Conservation (phyloP, 2,888 invertebrate genomes). For the Drosophila anomalata region DNA sequence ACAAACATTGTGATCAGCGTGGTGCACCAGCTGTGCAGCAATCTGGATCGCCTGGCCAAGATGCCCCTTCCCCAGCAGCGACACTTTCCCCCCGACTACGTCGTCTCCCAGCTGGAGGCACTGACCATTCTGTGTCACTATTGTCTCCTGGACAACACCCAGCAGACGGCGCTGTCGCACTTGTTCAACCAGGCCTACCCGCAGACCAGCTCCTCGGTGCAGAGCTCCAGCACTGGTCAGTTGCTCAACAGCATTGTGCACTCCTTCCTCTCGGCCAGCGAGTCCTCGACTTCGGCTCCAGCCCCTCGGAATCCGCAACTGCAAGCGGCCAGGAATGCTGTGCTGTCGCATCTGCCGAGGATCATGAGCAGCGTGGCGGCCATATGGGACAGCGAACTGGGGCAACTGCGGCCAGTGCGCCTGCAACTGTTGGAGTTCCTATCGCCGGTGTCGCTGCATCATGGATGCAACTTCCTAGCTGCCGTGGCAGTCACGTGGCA, state of each 20-base stretch:
- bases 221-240: slow-evolving; percentile 88
- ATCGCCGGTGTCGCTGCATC: slow-evolving; percentile 92
- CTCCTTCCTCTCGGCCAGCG: slow-evolving; percentile 88
- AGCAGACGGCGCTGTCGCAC: slow-evolving; percentile 85
- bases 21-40: slow-evolving; percentile 89
- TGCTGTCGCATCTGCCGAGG: slow-evolving; percentile 91
- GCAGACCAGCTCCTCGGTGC: slow-evolving; percentile 85
- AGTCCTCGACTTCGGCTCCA: slow-evolving; percentile 71
- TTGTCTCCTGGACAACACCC: slow-evolving; percentile 88
- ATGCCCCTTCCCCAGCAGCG: slow-evolving; percentile 77
- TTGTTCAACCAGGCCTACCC: slow-evolving; percentile 86
- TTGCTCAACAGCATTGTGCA: slow-evolving; percentile 92
- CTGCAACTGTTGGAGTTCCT: slow-evolving; percentile 92
- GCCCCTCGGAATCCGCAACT: slow-evolving; percentile 81
- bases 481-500: slow-evolving; percentile 95
- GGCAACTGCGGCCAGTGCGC: slow-evolving; percentile 85
- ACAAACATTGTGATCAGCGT: slow-evolving; percentile 91
- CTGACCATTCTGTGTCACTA: slow-evolving; percentile 92
- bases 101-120: slow-evolving; percentile 90
- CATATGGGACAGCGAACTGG: slow-evolving; percentile 91
- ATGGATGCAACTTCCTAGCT: slow-evolving; percentile 91
- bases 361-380: slow-evolving; percentile 91
- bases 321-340: slow-evolving; percentile 88
- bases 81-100: slow-evolving; percentile 89
- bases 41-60: slow-evolving; percentile 88